Base-by-base conservation (phyloP, 2,113 vertebrate genomes). In the Spilogale gracilis region DNA sequence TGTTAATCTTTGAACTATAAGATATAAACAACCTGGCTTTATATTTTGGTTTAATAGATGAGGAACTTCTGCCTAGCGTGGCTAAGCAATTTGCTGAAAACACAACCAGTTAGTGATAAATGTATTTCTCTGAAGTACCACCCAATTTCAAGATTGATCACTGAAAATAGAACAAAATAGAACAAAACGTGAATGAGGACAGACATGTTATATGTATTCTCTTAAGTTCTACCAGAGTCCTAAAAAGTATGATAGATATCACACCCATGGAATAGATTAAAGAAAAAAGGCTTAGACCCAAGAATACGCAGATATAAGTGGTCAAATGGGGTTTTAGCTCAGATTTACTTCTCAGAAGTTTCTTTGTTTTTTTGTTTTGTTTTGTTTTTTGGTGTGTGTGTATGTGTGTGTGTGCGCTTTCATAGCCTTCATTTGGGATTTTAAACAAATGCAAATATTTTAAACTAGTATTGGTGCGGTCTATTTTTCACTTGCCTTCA, bases 41-140 rank as follows among this genome's bases (percentile, higher is more conserved):
- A 27, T 56, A 61, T 89, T 65, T 93, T 65, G 32, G 58, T 56
- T 61, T 48, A 79, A n/a, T 50, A 60, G 69, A 61, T 84, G 6
- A 92, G 3, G 30, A 86, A n/a, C 6, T 86, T 78, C 21, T 58
- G 3, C 25, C 76, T 78, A 25, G 20, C 3, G 67, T 95, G 9
- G 52, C 92, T 54, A 91, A 87, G 65, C 23, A 83, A 84, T 43
- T 97, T 93, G 12, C 3, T 88, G 17, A 48, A 86, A 84, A 76
- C 14, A 76, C 0, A 83, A 25, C 30, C 23, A 82, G 9, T 86
- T 91, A 79, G 65, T 79, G 25, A 87, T n/a, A 78, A 50, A 63
- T 18, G 1, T 0, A 32, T 83, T 84, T 93, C 38, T 86, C 54
- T 32, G 27, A 86, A 81, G 54, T 23, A 86, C 52, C 54, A 78